phyloP scores from a whole-genome alignment of 2,888 invertebrate genomes.

The Epistrophe grossulariae region DNA sequence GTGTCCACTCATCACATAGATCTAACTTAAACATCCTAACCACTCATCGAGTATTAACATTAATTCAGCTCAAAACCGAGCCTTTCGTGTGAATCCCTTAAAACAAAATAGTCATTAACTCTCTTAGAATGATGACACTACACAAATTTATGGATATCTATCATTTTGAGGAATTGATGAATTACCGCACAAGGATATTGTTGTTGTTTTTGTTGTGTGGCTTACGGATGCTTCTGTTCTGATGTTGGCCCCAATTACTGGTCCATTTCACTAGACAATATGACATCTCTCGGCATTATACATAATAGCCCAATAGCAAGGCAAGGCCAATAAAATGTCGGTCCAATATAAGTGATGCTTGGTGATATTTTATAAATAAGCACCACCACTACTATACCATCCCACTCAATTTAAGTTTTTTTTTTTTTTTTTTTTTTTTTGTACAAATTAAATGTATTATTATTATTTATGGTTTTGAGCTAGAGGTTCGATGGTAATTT shows the following conservation, averaged over 20 bases:
- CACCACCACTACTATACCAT: background rate
- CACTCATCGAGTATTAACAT: slow-evolving; percentile 67
- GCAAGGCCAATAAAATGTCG: slow-evolving; percentile 55
- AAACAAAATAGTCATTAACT: slow-evolving; percentile 52
- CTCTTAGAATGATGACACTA: slow-evolving; percentile 67
- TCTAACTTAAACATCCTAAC: slow-evolving; percentile 33
- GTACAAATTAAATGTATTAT: slow-evolving; percentile 61
- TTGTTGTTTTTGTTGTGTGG: slow-evolving; percentile 6
- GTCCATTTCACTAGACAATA: slow-evolving; percentile 57
- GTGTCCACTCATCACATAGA: slow-evolving; percentile 39
- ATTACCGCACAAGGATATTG: slow-evolving; percentile 57
- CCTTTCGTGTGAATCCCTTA: slow-evolving; percentile 29
- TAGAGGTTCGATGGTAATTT: slow-evolving; percentile 70
- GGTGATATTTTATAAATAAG: slow-evolving; percentile 51
- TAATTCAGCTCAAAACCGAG: slow-evolving; percentile 20
- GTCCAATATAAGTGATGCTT: slow-evolving; percentile 45
- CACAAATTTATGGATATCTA: slow-evolving; percentile 73
- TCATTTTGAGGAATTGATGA: slow-evolving; percentile 72
- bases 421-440: slow-evolving; percentile 46
- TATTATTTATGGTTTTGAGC: slow-evolving; percentile 69
- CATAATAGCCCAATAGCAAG: slow-evolving; percentile 24
- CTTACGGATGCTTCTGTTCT: background rate
- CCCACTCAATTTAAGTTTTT: background rate
- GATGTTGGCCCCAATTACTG: slow-evolving; percentile 64
- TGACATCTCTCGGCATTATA: slow-evolving; percentile 43